These are phyloP conservation scores for Thalpophila matura DNA, from an alignment of 2,888 invertebrate species.

Conservation along the genomic window DNA sequence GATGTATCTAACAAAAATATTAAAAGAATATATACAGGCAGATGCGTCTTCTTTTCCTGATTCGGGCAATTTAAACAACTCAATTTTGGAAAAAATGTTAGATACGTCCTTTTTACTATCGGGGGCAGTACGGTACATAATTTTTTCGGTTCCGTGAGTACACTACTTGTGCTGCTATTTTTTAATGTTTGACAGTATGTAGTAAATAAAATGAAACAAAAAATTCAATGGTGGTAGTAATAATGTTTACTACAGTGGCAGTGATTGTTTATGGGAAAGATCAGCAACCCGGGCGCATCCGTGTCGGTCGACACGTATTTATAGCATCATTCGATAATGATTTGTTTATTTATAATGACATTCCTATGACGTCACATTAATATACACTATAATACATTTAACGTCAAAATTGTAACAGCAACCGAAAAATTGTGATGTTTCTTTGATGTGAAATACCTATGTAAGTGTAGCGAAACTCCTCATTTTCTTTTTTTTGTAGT, in stretches of 20 bases:
- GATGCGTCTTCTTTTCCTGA: too few relatives aligned
- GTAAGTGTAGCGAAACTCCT: too few relatives aligned
- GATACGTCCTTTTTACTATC: too few relatives aligned
- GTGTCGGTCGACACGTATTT: slow-evolving; percentile 64
- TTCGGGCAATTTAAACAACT: too few relatives aligned
- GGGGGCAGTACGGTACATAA: too few relatives aligned
- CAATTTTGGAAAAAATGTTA: too few relatives aligned
- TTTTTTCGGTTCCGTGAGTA: too few relatives aligned
- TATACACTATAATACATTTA: slow-evolving; percentile 40
- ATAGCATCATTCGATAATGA: slow-evolving; percentile 70
- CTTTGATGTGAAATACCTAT: not conserved
- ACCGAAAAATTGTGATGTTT: not conserved
- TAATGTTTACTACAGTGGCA: slow-evolving; percentile 78
- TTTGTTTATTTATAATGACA: slow-evolving; percentile 71
- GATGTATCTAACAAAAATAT: too few relatives aligned
- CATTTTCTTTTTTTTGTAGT: too few relatives aligned
- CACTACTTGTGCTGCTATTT: not conserved
- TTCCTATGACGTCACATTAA: slow-evolving; percentile 62
- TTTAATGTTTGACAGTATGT: not conserved
- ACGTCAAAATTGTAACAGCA: not conserved
- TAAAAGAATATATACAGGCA: too few relatives aligned
- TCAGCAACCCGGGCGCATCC: slow-evolving; percentile 75
- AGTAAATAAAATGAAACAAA: slow-evolving; percentile 13
- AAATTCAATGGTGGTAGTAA: slow-evolving; percentile 64
- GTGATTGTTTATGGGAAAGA: slow-evolving; percentile 78